These are phyloP conservation scores for Sprattus sprattus DNA, from an alignment of 2,113 vertebrate genomes.

Conservation along the genomic window DNA sequence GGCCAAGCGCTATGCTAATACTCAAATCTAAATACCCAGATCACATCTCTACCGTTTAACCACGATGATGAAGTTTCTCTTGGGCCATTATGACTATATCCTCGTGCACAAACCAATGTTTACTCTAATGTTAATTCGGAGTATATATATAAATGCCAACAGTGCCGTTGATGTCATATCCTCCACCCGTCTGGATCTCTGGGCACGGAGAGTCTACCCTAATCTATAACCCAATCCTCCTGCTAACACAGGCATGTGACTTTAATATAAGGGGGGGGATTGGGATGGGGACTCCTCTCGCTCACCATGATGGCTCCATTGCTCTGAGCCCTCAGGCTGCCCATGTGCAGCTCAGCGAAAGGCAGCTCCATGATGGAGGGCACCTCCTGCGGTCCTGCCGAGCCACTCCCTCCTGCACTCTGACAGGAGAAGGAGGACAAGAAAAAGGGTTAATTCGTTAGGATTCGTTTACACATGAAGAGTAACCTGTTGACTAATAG, in stretches of 20 bases:
- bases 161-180: background rate
- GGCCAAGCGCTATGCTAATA: too few relatives aligned
- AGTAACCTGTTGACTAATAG: background rate
- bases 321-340: conserved; percentile 44
- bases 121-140: background rate
- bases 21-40: background rate
- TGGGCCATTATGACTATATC: background rate
- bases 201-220: background rate
- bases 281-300: background rate
- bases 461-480: background rate
- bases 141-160: background rate
- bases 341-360: conserved; percentile 58
- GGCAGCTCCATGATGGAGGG: conserved; percentile 61
- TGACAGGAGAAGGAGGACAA: background rate
- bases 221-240: background rate
- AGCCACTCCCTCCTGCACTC: background rate
- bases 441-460: background rate
- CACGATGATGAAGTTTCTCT: background rate
- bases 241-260: background rate
- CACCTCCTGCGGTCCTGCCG: background rate
- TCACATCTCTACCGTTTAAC: background rate
- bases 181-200: background rate
- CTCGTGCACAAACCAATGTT: conserved; percentile 1
- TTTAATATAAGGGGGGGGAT: background rate
- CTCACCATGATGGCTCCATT: conserved; percentile 60